Evolutionary conservation across 2,797 vertebrate genomes (phyloP).

Genomic region (Xyrichtys novacula): DNA sequence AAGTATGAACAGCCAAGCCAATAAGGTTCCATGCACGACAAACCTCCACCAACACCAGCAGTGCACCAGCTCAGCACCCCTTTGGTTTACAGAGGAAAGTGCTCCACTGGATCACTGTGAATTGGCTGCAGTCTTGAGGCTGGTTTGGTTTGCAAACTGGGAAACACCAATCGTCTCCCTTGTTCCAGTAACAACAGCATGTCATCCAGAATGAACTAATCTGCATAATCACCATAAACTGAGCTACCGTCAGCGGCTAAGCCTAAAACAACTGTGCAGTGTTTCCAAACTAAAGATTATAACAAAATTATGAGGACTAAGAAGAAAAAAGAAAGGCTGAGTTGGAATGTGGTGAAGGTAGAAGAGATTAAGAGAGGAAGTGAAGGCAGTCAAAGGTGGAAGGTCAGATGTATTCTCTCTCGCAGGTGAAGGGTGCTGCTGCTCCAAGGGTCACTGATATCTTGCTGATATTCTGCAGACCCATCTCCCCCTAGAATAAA

Average conservation of each 20-base stretch:
- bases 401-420: slow-evolving; percentile 12
- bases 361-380: slow-evolving; percentile 23
- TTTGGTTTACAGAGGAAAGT: slow-evolving; percentile 45
- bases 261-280: slow-evolving; percentile 32
- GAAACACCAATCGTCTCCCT: slow-evolving; percentile 18
- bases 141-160: slow-evolving; percentile 25
- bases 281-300: slow-evolving; percentile 25
- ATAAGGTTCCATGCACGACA: neutral
- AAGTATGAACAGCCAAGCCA: neutral
- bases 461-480: slow-evolving; percentile 51
- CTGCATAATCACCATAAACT: slow-evolving; percentile 29
- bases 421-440: slow-evolving; percentile 10
- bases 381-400: slow-evolving; percentile 30
- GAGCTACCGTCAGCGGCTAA: slow-evolving; percentile 12
- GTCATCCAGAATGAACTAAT: slow-evolving; percentile 48
- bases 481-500: slow-evolving; percentile 23
- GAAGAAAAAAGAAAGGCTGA: slow-evolving; percentile 18
- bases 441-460: neutral
- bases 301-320: neutral
- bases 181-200: slow-evolving; percentile 40
- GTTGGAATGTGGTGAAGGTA: slow-evolving; percentile 8
- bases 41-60: neutral
- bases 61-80: slow-evolving; percentile 18
- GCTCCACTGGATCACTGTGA: slow-evolving; percentile 21
- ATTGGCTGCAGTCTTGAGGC: slow-evolving; percentile 15